A percentile compares a stretch with the other conserved stretches of the same genome.
Conservation (phyloP, 2,888 invertebrate species). For the Parnassius mnemosyne region DNA sequence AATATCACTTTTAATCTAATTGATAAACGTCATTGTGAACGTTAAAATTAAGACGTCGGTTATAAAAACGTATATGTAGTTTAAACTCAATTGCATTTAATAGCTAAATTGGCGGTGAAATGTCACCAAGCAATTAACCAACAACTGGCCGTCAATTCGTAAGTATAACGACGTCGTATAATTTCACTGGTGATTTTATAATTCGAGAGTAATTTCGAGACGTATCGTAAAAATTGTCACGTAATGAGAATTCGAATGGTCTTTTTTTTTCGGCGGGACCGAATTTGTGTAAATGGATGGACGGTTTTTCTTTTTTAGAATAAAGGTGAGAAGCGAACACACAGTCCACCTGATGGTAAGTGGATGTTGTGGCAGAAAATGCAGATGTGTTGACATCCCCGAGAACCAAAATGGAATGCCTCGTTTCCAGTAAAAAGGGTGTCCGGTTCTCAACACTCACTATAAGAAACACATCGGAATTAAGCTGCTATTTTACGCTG, state of each 20-base stretch:
- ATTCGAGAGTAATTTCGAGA: conserved; percentile 26
- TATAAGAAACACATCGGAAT: too few species aligned
- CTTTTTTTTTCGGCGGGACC: not conserved
- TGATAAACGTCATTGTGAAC: too few species aligned
- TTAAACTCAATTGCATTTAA: conserved; percentile 53
- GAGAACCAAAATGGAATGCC: too few species aligned
- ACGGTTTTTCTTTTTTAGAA: not conserved
- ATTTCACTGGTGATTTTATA: conserved; percentile 24
- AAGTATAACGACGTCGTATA: conserved; percentile 18
- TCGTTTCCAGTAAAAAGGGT: too few species aligned
- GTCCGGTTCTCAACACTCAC: too few species aligned
- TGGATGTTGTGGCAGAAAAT: too few species aligned
- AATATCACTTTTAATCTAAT: too few species aligned
- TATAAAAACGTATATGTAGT: conserved; percentile 38
- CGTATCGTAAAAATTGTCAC: conserved; percentile 27
- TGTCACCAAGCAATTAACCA: conserved; percentile 21
- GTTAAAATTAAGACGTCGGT: conserved; percentile 31
- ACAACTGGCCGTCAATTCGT: conserved; percentile 16
- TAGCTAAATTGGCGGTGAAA: conserved; percentile 50
- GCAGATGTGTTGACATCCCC: too few species aligned
- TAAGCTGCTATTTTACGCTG: too few species aligned
- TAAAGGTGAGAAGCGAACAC: too few species aligned
- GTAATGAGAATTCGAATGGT: conserved; percentile 22
- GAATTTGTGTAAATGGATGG: conserved; percentile 6
- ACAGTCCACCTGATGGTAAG: too few species aligned